Percentiles rank a stretch among this genome's conserved stretches.
phyloP scores from a whole-genome alignment of 2,797 vertebrate genomes.

The Diceros bicornis region DNA sequence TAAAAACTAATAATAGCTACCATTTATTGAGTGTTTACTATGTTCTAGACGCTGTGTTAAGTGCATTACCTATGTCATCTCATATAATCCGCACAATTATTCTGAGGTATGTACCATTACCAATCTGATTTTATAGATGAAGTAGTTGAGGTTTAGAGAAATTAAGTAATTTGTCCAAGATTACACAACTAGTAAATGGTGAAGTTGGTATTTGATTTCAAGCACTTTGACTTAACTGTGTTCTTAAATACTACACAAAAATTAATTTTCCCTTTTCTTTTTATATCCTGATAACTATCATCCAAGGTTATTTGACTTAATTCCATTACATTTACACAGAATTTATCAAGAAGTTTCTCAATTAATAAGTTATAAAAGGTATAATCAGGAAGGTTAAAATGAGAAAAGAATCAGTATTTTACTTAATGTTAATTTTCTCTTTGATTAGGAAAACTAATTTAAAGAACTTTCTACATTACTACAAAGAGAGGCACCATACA shows the following conservation, averaged over 20 bases:
- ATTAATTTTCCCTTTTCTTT: background rate
- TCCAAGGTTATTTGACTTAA: conserved; percentile 38
- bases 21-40: conserved; percentile 43
- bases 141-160: conserved; percentile 26
- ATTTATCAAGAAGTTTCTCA: conserved; percentile 1
- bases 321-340: background rate
- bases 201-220: conserved; percentile 32
- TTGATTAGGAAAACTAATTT: conserved; percentile 11
- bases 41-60: background rate
- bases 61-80: background rate
- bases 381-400: conserved; percentile 23
- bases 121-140: conserved; percentile 31
- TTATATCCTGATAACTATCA: conserved; percentile 7
- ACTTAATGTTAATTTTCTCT: conserved; percentile 37
- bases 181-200: background rate
- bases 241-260: conserved; percentile 36
- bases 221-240: conserved; percentile 19
- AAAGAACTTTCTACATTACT: background rate
- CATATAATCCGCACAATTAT: background rate
- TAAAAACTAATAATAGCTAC: conserved; percentile 44
- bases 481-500: background rate
- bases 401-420: background rate
- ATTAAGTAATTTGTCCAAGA: conserved; percentile 22
- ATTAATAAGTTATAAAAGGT: background rate
- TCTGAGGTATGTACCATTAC: background rate